Percentiles rank a stretch among this genome's conserved stretches.
Evolutionary conservation across 2,888 invertebrate species (phyloP).

Genomic region (Dinocampus coccinellae): DNA sequence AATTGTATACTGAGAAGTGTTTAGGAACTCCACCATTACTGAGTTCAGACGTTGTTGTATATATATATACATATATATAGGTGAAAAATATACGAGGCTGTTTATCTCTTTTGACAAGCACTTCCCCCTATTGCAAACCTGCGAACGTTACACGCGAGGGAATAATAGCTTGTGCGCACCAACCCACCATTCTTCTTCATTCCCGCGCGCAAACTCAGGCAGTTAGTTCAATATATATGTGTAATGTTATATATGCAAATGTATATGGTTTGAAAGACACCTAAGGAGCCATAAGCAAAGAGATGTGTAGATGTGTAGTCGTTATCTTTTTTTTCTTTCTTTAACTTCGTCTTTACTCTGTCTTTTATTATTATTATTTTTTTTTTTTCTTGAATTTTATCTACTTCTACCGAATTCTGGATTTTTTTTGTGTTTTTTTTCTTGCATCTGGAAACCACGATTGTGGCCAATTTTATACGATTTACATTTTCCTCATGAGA

Average conservation of each 20-base stretch:
- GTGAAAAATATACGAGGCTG: conserved; percentile 46
- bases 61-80: conserved; percentile 5
- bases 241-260: not conserved
- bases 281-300: not conserved
- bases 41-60: not conserved
- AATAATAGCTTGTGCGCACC: conserved; percentile 39
- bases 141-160: conserved; percentile 41
- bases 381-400: no score
- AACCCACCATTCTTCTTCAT: not conserved
- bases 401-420: not conserved
- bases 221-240: not conserved
- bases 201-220: not conserved
- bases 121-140: conserved; percentile 37
- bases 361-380: no score
- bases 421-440: not conserved
- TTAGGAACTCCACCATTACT: conserved; percentile 3
- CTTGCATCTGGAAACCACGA: no score
- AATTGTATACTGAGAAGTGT: conserved; percentile 1
- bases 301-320: not conserved
- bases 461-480: not conserved
- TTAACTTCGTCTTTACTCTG: not conserved
- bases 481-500: not conserved
- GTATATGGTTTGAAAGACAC: not conserved
- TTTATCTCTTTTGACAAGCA: conserved; percentile 49
- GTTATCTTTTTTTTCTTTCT: not conserved